Evolutionary conservation across 2,888 invertebrate genomes (phyloP), one percentile per base, ranked within the genome.

Genomic region (Baronia brevicornis): DNA sequence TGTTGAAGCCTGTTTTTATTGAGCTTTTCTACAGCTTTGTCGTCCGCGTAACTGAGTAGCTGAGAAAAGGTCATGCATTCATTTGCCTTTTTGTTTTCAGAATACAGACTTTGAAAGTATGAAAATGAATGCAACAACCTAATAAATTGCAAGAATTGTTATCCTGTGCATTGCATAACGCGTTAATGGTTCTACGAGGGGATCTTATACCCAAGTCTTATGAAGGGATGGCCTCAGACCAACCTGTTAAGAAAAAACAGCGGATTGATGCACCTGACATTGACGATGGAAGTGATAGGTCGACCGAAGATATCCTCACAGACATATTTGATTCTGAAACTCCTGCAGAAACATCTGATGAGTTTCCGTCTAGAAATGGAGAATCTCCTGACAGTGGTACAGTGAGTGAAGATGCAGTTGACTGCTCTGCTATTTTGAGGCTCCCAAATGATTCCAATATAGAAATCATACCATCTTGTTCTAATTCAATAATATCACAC

Each of bases 171-270:
- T 28, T 37, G 35, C 41, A 44, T 45, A 39, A 36, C 46, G 55
- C 43, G 71, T 80, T 77, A 63, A 90, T 90, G 90, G 90, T 90
- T 87, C 87, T 88, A 77, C 84, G 87, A 69, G 84, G 85, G 73
- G 84, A 86, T 56, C 71, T 80, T 48, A 61, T 63, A 68, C 74
- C 78, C 67, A 75, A 78, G 70, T 71, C 80, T 67, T 75, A 84
- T 75, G 84, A 80, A 75, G 86, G 77, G 55, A 91, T 91, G 91
- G 90, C 88, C 61, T 89, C 89, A 50, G 91, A 93, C 75, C 94
- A 94, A 79, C 94, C 94, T 48, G 90, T 91, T 53, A 93, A 92
- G 67, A 94, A 94, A 84, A 91, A 94, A 65, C 90, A 91, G 64
- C 88, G 92, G 59, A 89, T 92, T 48, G 89, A 90, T 48, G 86